Conservation (phyloP, 1,140 invertebrate genomes). For the Trachymyrmex septentrionalis region DNA sequence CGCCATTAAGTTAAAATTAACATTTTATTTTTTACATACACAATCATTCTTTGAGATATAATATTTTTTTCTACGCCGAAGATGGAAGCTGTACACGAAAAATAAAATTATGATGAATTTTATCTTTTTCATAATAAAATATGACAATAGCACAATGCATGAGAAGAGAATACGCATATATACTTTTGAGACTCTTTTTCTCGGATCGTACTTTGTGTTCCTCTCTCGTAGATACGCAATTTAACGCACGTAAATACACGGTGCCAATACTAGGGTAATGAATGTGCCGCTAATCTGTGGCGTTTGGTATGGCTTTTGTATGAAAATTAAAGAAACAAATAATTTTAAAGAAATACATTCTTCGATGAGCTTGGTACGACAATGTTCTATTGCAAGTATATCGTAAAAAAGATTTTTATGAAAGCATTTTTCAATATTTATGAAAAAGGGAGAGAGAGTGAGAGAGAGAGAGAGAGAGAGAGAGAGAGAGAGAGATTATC, state of each 20-base stretch:
- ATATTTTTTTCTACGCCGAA: not conserved
- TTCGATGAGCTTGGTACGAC: conserved; percentile 74
- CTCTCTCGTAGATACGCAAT: conserved; percentile 63
- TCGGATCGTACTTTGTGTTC: conserved; percentile 58
- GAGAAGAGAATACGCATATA: not conserved
- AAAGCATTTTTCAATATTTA: not conserved
- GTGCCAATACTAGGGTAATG: conserved; percentile 75
- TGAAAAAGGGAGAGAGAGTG: not conserved
- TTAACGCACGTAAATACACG: conserved; percentile 74
- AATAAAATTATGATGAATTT: conserved; percentile 55
- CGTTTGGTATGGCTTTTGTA: conserved; percentile 74
- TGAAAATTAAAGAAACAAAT: conserved; percentile 45
- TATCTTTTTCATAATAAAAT: conserved; percentile 75
- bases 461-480: too few relatives aligned
- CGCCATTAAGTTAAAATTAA: too few relatives aligned
- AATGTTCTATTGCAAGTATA: conserved; percentile 62
- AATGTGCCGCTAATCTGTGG: conserved; percentile 63
- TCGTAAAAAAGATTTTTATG: conserved; percentile 42
- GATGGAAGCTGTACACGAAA: not conserved
- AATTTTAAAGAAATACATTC: conserved; percentile 62
- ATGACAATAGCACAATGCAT: conserved; percentile 4
- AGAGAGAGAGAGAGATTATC: too few relatives aligned
- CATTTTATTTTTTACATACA: not conserved
- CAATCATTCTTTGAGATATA: conserved; percentile 33
- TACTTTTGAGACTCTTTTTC: conserved; percentile 38